Evolutionary conservation across 2,113 vertebrate genomes (phyloP).

Genomic region (Phalacrocorax aristotelis): DNA sequence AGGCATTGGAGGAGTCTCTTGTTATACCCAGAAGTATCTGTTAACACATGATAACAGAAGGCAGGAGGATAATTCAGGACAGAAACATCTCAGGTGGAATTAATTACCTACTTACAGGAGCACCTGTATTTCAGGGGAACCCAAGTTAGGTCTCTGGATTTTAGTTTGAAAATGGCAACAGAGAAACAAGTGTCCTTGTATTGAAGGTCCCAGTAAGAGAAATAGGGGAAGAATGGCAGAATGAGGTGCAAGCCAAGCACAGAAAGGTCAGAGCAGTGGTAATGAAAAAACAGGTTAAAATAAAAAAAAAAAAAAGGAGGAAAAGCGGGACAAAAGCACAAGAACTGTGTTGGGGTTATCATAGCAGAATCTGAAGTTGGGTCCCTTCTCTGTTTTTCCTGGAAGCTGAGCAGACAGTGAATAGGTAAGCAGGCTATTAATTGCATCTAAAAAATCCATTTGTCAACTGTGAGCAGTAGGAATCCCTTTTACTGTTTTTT

Average conservation of each 20-base stretch:
- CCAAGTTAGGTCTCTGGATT: not conserved
- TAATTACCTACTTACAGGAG: not conserved
- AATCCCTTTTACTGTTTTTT: conserved; percentile 29
- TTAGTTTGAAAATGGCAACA: not conserved
- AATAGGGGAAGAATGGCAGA: not conserved
- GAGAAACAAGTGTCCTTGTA: fast-evolving
- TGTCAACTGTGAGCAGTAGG: not conserved
- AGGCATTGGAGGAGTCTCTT: not conserved
- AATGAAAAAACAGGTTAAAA: not conserved
- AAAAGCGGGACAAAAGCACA: not conserved
- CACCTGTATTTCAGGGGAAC: not conserved
- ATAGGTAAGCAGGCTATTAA: conserved; percentile 13
- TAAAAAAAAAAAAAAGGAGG: too few species aligned
- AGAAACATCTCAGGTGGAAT: not conserved
- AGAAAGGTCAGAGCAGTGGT: not conserved
- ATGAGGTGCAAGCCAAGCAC: not conserved
- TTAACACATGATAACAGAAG: not conserved
- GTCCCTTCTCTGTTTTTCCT: conserved; percentile 21
- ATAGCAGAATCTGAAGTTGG: not conserved
- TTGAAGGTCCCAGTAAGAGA: not conserved
- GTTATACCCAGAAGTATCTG: not conserved
- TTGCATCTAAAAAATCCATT: not conserved
- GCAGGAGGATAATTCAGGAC: not conserved
- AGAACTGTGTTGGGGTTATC: not conserved
- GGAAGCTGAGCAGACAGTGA: not conserved